phyloP scores from a whole-genome alignment of 2,797 vertebrate genomes.

The Zalophus californianus region DNA sequence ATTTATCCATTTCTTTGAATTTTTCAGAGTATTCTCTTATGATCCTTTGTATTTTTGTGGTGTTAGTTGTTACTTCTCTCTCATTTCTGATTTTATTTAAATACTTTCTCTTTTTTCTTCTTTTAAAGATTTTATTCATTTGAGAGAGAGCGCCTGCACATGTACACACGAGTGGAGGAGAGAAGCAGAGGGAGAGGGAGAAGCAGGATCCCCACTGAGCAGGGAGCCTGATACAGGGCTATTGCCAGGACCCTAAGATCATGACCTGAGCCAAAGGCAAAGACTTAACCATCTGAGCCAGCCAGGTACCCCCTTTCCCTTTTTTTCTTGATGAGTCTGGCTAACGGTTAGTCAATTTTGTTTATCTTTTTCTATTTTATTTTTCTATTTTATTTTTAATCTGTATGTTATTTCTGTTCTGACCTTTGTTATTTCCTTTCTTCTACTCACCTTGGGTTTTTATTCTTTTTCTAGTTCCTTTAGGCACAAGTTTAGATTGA shows the following conservation, averaged over 20 bases:
- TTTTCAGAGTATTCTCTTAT: too few relatives aligned
- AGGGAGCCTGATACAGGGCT: too few relatives aligned
- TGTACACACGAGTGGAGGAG: too few relatives aligned
- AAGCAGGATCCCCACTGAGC: too few relatives aligned
- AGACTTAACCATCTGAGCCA: too few relatives aligned
- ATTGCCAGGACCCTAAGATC: too few relatives aligned
- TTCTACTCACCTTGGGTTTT: not conserved
- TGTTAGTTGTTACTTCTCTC: not conserved
- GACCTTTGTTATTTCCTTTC: not conserved
- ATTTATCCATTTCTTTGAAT: not conserved
- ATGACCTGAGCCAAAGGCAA: too few relatives aligned
- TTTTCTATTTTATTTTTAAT: not conserved
- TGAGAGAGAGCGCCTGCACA: too few relatives aligned
- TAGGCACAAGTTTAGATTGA: not conserved
- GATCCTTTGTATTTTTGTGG: not conserved
- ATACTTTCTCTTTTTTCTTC: not conserved
- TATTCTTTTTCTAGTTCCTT: not conserved
- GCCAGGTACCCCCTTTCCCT: too few relatives aligned
- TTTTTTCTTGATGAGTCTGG: not conserved
- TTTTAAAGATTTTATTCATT: too few relatives aligned
- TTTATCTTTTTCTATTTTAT: not conserved
- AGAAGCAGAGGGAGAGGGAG: too few relatives aligned
- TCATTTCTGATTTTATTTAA: not conserved
- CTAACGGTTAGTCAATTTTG: not conserved
- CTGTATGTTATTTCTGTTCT: not conserved